phyloP scores from a whole-genome alignment of 2,113 vertebrate species.

The Hiodon tergisus region DNA sequence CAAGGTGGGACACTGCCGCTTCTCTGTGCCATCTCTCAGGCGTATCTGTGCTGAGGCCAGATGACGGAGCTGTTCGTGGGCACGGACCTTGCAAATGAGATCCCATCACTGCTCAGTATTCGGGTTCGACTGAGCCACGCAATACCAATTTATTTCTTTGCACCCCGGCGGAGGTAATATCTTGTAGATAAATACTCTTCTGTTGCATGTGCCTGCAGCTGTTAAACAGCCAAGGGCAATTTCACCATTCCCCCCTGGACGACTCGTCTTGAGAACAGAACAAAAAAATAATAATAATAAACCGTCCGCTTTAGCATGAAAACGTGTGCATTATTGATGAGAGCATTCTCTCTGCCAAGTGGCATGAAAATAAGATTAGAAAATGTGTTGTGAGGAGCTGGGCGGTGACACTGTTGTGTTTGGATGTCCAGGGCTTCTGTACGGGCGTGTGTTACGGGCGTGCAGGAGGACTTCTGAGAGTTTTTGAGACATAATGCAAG shows the following conservation, averaged over 20 bases:
- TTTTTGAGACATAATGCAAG: background rate
- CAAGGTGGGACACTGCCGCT: background rate
- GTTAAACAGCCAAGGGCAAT: conserved; percentile 23
- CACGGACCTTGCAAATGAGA: conserved; percentile 16
- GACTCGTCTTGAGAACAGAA: conserved; percentile 15
- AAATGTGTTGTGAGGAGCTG: background rate
- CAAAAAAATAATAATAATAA: conserved; percentile 12
- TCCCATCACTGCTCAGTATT: background rate
- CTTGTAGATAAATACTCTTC: conserved; percentile 24
- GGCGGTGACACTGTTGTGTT: background rate
- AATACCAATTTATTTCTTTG: conserved; percentile 26
- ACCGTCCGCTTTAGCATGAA: conserved; percentile 16
- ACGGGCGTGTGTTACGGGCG: too few relatives aligned
- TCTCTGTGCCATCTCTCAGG: background rate
- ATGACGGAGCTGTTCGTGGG: background rate
- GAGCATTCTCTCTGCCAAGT: conserved; percentile 15
- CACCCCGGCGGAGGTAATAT: conserved; percentile 23
- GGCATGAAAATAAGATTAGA: conserved; percentile 1
- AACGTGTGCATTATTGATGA: conserved; percentile 30
- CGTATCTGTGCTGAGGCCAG: conserved; percentile 5
- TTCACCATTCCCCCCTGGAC: background rate
- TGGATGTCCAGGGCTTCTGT: too few relatives aligned
- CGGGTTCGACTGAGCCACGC: conserved; percentile 13
- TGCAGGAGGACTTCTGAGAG: background rate
- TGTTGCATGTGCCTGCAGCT: conserved; percentile 16